phyloP scores from a whole-genome alignment of 1,140 invertebrate genomes.

The Diachasma alloeum region DNA sequence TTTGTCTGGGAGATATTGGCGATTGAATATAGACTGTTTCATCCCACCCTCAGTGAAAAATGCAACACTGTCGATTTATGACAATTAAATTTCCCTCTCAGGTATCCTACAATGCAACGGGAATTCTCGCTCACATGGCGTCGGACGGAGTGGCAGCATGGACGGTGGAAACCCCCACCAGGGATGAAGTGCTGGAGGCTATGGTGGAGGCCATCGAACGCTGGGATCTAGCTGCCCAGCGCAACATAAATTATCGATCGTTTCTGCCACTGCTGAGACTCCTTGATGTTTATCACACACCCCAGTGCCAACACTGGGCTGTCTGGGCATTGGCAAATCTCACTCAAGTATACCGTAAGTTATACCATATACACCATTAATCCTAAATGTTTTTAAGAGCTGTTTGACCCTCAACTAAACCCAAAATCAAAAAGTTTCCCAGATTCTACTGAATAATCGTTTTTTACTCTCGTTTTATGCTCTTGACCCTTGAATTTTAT shows the following conservation, averaged over 20 bases:
- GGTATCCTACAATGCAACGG: conserved; percentile 96
- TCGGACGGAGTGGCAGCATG: conserved; percentile 89
- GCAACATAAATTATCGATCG: conserved; percentile 97
- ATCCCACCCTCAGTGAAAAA: too few species aligned
- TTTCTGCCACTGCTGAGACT: conserved; percentile 91
- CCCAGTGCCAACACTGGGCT: conserved; percentile 94
- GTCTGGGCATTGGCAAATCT: conserved; percentile 98
- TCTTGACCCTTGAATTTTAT: conserved; percentile 43
- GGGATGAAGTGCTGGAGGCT: conserved; percentile 77
- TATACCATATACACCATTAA: too few species aligned
- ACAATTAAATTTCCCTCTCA: too few species aligned
- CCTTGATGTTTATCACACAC: conserved; percentile 81
- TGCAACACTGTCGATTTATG: too few species aligned
- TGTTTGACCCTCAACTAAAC: too few species aligned
- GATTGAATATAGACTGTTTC: too few species aligned
- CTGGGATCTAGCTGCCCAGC: conserved; percentile 85
- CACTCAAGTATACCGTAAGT: conserved; percentile 90
- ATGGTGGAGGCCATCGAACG: conserved; percentile 84
- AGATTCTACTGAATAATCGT: too few species aligned
- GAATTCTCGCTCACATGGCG: conserved; percentile 93
- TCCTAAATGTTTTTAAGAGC: too few species aligned
- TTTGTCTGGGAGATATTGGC: too few species aligned
- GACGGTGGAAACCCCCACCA: conserved; percentile 75
- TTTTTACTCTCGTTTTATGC: too few species aligned
- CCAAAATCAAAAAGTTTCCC: too few species aligned